Conservation (phyloP, 2,888 invertebrate genomes). For the Hedya salicella region DNA sequence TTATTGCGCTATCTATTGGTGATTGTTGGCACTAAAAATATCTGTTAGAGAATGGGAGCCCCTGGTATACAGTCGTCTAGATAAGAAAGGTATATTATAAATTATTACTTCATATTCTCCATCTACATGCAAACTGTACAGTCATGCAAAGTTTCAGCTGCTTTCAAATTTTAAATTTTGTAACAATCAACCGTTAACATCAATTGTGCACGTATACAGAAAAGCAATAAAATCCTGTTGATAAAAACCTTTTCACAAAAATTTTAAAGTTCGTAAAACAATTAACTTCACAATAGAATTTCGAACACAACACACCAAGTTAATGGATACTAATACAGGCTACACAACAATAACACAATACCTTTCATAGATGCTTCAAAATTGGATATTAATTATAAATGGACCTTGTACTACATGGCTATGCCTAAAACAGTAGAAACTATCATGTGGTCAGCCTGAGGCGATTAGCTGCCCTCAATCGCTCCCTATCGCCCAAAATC, state of each 20-base stretch:
- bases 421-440: constrained; percentile 4
- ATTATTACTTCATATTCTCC: too few relatives aligned
- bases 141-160: too few relatives aligned
- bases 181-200: too few relatives aligned
- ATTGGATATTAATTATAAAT: constrained; percentile 10
- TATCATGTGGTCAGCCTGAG: constrained; percentile 9
- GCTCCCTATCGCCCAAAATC: constrained; percentile 4
- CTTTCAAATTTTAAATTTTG: too few relatives aligned
- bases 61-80: too few relatives aligned
- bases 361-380: constrained; percentile 1
- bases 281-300: neutral
- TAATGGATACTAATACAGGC: neutral
- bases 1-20: too few relatives aligned
- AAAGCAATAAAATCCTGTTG: neutral
- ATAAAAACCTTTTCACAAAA: neutral
- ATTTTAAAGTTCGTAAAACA: neutral
- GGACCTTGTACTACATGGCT: neutral
- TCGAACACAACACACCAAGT: neutral
- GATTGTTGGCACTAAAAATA: too few relatives aligned
- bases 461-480: constrained; percentile 15
- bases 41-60: too few relatives aligned
- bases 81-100: too few relatives aligned
- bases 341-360: too few relatives aligned
- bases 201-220: neutral
- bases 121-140: too few relatives aligned